Evolutionary conservation across 1,140 invertebrate species (phyloP).

Genomic region (Drosophila pandora): DNA sequence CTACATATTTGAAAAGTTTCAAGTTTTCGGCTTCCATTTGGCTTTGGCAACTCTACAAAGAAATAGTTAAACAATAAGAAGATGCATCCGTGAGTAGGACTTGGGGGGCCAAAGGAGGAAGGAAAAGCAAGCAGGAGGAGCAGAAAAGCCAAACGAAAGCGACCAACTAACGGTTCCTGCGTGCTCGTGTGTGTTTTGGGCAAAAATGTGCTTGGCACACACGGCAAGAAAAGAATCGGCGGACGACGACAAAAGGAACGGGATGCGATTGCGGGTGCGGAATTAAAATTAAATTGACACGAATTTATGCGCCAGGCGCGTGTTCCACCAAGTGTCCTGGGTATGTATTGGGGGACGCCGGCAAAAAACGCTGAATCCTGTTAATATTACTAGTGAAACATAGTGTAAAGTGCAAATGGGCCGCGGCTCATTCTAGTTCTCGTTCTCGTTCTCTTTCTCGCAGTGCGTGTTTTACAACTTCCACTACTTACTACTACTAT

Average conservation of each 20-base stretch:
- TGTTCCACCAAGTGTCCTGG: slow-evolving; percentile 42
- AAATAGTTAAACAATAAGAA: slow-evolving; percentile 32
- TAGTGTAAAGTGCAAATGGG: slow-evolving; percentile 20
- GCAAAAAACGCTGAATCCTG: slow-evolving; percentile 30
- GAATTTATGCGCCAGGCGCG: slow-evolving; percentile 66
- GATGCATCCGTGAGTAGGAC: slow-evolving; percentile 20
- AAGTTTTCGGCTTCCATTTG: background rate
- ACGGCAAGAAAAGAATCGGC: slow-evolving; percentile 35
- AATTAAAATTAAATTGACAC: slow-evolving; percentile 67
- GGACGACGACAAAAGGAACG: slow-evolving; percentile 36
- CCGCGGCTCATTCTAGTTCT: slow-evolving; percentile 15
- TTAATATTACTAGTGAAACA: slow-evolving; percentile 8
- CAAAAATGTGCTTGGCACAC: slow-evolving; percentile 66
- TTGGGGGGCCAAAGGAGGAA: slow-evolving; percentile 9
- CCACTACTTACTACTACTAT: slow-evolving; percentile 28
- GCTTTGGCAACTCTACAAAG: slow-evolving; percentile 8
- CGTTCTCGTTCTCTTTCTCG: slow-evolving; percentile 10
- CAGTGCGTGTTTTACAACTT: slow-evolving; percentile 36
- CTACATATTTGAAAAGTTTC: background rate
- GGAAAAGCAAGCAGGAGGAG: slow-evolving; percentile 18
- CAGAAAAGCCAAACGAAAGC: slow-evolving; percentile 8
- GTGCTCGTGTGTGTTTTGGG: slow-evolving; percentile 46
- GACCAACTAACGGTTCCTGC: slow-evolving; percentile 68
- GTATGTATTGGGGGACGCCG: slow-evolving; percentile 48
- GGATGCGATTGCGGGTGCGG: slow-evolving; percentile 46